Conservation (phyloP, 2,113 vertebrate species). For the Passer montanus region DNA sequence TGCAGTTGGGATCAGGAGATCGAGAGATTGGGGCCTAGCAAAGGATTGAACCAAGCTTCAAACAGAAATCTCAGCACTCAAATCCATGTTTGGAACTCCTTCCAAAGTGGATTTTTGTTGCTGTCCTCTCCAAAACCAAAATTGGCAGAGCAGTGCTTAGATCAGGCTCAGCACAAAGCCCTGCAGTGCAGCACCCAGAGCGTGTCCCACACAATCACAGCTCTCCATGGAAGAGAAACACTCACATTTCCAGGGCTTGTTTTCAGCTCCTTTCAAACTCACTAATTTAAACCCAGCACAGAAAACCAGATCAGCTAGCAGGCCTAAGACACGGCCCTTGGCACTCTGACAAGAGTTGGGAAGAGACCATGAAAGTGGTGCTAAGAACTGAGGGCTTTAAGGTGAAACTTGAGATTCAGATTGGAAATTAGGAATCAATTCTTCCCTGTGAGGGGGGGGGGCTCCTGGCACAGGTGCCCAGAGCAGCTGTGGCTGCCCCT, state of each 20-base stretch:
- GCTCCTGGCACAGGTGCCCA: neutral
- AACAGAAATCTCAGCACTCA: neutral
- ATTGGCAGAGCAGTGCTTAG: neutral
- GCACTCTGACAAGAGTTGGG: neutral
- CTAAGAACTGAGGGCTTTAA: neutral
- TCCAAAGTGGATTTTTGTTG: neutral
- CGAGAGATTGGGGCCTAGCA: neutral
- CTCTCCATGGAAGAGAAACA: neutral
- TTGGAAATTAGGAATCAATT: neutral
- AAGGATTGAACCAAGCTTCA: neutral
- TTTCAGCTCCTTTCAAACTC: neutral
- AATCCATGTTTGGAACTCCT: neutral
- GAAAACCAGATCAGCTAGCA: neutral
- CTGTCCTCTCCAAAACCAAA: neutral
- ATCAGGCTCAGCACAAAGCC: accelerated
- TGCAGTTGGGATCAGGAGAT: neutral
- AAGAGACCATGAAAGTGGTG: neutral
- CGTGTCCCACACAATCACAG: neutral
- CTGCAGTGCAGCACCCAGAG: neutral
- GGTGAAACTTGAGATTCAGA: neutral
- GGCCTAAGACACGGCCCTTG: neutral
- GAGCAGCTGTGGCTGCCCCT: neutral
- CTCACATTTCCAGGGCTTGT: neutral
- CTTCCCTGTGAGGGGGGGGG: accelerated
- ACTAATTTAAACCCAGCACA: neutral